phyloP scores from a whole-genome alignment of 2,797 vertebrate genomes.

The Knipowitschia caucasica region DNA sequence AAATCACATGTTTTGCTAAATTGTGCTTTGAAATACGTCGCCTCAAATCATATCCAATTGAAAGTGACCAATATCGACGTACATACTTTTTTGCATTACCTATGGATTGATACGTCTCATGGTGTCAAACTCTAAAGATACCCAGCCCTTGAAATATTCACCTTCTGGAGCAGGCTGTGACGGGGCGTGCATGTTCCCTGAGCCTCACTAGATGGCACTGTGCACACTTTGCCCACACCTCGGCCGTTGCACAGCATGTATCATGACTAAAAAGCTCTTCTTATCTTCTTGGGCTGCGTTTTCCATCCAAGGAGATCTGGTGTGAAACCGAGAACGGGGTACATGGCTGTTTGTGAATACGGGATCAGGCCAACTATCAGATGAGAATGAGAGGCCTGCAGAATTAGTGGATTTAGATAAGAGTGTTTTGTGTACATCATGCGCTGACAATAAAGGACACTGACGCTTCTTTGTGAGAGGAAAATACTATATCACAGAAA shows the following conservation, averaged over 20 bases:
- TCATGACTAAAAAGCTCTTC: conserved; percentile 29
- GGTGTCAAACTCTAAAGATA: too few species aligned
- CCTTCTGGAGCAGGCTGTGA: background rate
- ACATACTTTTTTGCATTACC: too few species aligned
- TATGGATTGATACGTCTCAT: too few species aligned
- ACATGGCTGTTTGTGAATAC: conserved; percentile 42
- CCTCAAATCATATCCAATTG: too few species aligned
- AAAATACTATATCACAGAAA: background rate
- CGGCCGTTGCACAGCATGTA: conserved; percentile 23
- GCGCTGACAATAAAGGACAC: conserved; percentile 16
- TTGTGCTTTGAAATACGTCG: too few species aligned
- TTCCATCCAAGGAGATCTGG: conserved; percentile 39
- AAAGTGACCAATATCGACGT: too few species aligned
- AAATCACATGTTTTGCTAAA: too few species aligned
- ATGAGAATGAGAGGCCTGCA: conserved; percentile 25
- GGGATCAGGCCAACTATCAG: conserved; percentile 39
- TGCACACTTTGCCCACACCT: conserved; percentile 50
- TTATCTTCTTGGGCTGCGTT: conserved; percentile 50
- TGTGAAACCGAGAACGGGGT: conserved; percentile 28
- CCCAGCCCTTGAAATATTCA: too few species aligned
- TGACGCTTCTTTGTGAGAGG: conserved; percentile 4
- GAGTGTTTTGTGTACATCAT: conserved; percentile 22
- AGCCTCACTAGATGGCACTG: conserved; percentile 71
- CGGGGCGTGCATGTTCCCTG: conserved; percentile 7
- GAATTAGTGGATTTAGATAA: conserved; percentile 39